Evolutionary conservation across 2,113 vertebrate genomes (phyloP).

Genomic region (Pampusana beccarii): DNA sequence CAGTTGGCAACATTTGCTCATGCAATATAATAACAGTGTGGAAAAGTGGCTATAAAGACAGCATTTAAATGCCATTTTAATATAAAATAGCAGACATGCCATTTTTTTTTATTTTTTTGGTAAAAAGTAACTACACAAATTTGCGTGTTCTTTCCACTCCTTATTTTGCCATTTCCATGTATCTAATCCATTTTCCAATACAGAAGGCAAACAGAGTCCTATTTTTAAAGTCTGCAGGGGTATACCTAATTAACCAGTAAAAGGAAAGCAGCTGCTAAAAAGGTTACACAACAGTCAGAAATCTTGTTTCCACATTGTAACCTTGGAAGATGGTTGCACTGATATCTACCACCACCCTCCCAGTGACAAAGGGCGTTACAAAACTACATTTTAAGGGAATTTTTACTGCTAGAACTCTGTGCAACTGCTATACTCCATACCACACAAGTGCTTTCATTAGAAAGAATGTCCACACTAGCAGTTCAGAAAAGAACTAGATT

Average conservation of each 20-base stretch:
- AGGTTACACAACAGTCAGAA: background rate
- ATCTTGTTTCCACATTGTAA: background rate
- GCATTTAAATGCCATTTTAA: background rate
- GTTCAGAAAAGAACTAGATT: background rate
- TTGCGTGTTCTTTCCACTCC: background rate
- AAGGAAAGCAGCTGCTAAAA: background rate
- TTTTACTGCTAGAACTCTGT: background rate
- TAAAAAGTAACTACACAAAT: background rate
- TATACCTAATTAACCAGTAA: background rate
- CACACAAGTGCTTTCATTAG: background rate
- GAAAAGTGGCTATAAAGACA: background rate
- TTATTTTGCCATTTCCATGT: background rate
- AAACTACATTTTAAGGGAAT: background rate
- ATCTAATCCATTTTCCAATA: background rate
- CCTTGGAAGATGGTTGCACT: background rate
- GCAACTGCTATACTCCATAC: background rate
- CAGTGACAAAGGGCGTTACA: background rate
- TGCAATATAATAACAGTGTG: background rate
- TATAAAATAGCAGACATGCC: background rate
- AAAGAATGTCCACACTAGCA: background rate
- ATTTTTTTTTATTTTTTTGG: background rate
- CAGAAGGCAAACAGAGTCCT: background rate
- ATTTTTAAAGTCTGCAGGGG: background rate
- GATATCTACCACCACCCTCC: background rate
- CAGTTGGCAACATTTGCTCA: background rate